Conservation (phyloP, 92 coral and sea anemone species). For the Heteractis magnifica region DNA sequence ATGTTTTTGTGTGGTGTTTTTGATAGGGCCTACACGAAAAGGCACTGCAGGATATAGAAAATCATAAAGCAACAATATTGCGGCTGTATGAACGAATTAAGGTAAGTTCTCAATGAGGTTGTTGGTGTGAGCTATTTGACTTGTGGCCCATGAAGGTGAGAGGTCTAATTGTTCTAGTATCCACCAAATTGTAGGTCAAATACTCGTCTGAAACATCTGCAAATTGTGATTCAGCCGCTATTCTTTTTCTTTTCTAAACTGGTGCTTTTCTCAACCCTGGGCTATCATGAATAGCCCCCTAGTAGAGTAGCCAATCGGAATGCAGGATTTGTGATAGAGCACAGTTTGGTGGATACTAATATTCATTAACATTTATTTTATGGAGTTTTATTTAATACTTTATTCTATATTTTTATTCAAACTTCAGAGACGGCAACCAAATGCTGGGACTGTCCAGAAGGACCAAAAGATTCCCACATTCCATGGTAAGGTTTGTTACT, state of each 20-base stretch:
- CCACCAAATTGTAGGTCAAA: too few relatives aligned
- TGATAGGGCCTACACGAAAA: constrained; percentile 6
- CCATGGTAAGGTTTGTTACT: neutral
- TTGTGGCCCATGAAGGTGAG: too few relatives aligned
- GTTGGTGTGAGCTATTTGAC: neutral
- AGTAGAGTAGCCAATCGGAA: too few relatives aligned
- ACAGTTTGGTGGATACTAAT: too few relatives aligned
- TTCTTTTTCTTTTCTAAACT: too few relatives aligned
- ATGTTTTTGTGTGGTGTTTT: neutral
- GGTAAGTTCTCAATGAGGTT: constrained; percentile 1
- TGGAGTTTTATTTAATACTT: neutral
- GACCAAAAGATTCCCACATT: neutral
- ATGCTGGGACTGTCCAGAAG: neutral
- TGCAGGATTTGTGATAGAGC: neutral
- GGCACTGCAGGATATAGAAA: constrained; percentile 7
- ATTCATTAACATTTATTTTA: neutral
- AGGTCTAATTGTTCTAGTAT: too few relatives aligned
- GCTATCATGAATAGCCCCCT: too few relatives aligned
- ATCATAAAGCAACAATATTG: constrained; percentile 12
- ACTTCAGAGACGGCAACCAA: neutral
- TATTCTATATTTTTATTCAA: neutral
- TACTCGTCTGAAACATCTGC: too few relatives aligned
- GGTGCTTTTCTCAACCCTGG: too few relatives aligned
- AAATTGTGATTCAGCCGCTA: too few relatives aligned
- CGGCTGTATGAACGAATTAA: constrained; percentile 14